phyloP scores from a whole-genome alignment of 2,113 vertebrate genomes.

The Notechis scutatus region DNA sequence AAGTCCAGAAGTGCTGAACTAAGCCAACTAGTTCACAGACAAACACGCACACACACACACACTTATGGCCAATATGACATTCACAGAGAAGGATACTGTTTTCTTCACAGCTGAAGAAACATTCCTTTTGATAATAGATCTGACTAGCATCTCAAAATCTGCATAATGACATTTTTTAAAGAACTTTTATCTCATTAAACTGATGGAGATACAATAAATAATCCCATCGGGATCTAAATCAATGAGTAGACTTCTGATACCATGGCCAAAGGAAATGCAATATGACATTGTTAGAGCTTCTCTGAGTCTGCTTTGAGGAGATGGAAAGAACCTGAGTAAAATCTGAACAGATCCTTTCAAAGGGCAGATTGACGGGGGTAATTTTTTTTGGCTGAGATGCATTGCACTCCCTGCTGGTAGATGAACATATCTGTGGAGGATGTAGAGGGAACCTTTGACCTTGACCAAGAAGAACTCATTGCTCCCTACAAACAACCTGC shows the following conservation, averaged over 20 bases:
- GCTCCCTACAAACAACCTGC: constrained; percentile 26
- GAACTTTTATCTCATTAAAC: neutral
- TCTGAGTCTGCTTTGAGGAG: neutral
- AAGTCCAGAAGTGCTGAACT: neutral
- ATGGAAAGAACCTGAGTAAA: neutral
- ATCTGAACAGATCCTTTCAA: neutral
- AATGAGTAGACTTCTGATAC: neutral
- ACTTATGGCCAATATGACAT: neutral
- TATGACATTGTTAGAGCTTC: neutral
- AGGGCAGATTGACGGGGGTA: neutral
- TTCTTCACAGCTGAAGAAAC: neutral
- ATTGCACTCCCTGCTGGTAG: neutral
- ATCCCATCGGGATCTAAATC: neutral
- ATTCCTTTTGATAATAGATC: neutral
- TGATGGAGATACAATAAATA: neutral
- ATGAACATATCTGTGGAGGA: neutral
- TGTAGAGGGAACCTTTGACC: constrained; percentile 27
- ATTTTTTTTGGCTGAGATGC: neutral
- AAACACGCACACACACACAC: too few relatives aligned
- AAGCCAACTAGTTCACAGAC: neutral
- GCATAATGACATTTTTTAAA: neutral
- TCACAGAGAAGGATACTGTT: neutral
- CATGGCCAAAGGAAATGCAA: too few relatives aligned
- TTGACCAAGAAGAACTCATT: constrained; percentile 34
- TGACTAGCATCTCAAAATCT: neutral